A percentile compares a stretch with the other conserved stretches of the same genome.
phyloP scores from a whole-genome alignment of 2,113 vertebrate species.

The Columbina picui region DNA sequence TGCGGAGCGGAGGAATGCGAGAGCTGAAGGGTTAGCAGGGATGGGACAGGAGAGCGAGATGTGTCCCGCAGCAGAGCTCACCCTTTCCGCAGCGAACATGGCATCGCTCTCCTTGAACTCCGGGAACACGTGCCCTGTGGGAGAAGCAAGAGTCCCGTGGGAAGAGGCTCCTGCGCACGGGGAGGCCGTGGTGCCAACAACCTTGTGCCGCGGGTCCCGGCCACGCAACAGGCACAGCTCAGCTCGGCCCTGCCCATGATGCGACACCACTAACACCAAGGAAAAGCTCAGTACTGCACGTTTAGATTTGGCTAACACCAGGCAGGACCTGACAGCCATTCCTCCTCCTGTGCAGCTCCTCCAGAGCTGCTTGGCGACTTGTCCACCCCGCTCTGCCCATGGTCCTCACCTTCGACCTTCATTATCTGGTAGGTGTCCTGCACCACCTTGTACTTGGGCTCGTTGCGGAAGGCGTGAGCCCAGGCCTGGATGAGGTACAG shows the following conservation, averaged over 20 bases:
- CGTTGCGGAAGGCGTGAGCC: constrained; percentile 96
- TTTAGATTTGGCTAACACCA: not conserved
- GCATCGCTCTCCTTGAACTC: constrained; percentile 99
- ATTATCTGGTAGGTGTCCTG: constrained; percentile 99
- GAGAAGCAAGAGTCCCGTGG: accelerated
- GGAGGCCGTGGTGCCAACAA: not conserved
- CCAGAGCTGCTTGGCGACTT: not conserved
- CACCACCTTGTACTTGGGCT: constrained; percentile 98
- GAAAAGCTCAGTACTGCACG: not conserved
- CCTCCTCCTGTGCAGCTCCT: not conserved
- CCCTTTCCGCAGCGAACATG: constrained; percentile 96
- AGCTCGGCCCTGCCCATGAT: not conserved
- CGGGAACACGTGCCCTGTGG: constrained; percentile 90
- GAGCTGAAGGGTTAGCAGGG: not conserved
- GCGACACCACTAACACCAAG: not conserved
- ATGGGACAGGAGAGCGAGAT: not conserved
- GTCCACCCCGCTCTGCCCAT: not conserved
- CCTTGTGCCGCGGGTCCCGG: not conserved
- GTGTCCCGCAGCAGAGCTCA: constrained; percentile 69
- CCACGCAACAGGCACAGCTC: not conserved
- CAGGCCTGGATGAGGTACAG: constrained; percentile 97
- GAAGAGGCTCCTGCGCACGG: not conserved
- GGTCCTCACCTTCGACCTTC: constrained; percentile 94
- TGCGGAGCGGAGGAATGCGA: accelerated
- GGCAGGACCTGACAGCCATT: not conserved